Evolutionary conservation across 2,797 vertebrate genomes (phyloP), one percentile per base, ranked within the genome.

Genomic region (Enteromius treurensis): DNA sequence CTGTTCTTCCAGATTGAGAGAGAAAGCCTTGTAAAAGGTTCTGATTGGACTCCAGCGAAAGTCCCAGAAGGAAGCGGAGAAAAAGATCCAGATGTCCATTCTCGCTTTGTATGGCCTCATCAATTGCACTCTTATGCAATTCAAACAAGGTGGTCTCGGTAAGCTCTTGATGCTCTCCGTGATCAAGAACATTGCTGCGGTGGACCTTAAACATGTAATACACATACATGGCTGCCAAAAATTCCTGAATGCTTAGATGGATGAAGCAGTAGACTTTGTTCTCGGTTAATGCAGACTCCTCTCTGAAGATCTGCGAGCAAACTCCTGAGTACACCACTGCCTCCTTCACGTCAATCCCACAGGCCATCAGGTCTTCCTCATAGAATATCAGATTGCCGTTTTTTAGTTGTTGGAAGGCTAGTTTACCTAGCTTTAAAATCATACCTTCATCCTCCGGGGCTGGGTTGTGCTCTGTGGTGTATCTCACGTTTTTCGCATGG

Each of bases 231-330:
- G 87, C 85, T 42, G 87, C 87, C 19, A 87, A 82, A 77, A 83
- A 87, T 78, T 88, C 87, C 47, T 88, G 87, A 73, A 88, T 85
- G 74, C 83, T 88, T 34, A 88, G 79, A 34, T 88, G 87, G 9
- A 86, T 26, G 42, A 88, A 88, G 78, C 87, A 86, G 69, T 86
- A 88, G 6, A 88, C 87, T 70, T 74, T 86, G 58, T 51, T 78
- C 51, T 78, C 62, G 6, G 45, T 75, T 10, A 88, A 34, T 26
- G 80, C 74, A 70, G 68, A 84, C 64, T 88, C 85, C n/a, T 88
- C 87, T 73, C 62, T 81, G 53, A 88, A 88, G 74, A 88, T 85
- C 40, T 88, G 81, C 5, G 85, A 83, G 65, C 87, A 88, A 6
- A 88, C 79, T 26, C 87, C 87, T 13, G 87, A 88, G n/a, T 83